Evolutionary conservation across 2,888 invertebrate genomes (phyloP), one percentile per base, ranked within the genome.

Genomic region (Antheraea yamamai): DNA sequence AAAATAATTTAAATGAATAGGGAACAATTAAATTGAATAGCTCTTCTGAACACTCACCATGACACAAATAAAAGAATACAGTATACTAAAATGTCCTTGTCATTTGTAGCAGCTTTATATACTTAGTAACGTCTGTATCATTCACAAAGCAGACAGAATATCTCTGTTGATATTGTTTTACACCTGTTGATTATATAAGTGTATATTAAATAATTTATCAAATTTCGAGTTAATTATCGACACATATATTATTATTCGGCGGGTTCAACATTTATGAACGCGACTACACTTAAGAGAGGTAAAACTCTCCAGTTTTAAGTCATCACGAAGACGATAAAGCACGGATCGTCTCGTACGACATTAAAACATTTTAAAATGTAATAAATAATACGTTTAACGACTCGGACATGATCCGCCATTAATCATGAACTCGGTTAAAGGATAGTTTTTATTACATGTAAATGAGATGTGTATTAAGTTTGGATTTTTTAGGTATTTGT

Each of bases 321-420:
- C 39, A 39, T 70, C 70, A 39, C 8, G 20, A n/a, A 39, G 75
- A 72, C 78, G 79, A 84, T 81, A 81, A 83, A 82, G 77, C 75
- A 78, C 75, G 64, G 80, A 75, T 75, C 71, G 71, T 26, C 26
- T 47, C 68, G 74, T 73, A 61, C 16, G 85, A 89, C 93, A 94
- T 94, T 92, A 94, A 94, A 93, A 88, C 90, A 88, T 91, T 94
- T 94, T 93, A 92, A 94, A 93, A 90, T 90, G 91, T 88, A 86
- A 94, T 95, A 95, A 94, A 95, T 95, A 93, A 93, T 85, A 79
- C 81, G 83, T 79, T 88, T 94, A 93, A 93, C 90, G 92, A 91
- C 87, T 83, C 82, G 81, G 85, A 87, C 89, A 83, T 88, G 90
- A 87, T 83, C 87, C 81, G 84, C 86, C 85, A 92, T 94, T 91